Evolutionary conservation across 2,113 vertebrate species (phyloP), one percentile per base, ranked within the genome.

Genomic region (Poecilia latipinna): DNA sequence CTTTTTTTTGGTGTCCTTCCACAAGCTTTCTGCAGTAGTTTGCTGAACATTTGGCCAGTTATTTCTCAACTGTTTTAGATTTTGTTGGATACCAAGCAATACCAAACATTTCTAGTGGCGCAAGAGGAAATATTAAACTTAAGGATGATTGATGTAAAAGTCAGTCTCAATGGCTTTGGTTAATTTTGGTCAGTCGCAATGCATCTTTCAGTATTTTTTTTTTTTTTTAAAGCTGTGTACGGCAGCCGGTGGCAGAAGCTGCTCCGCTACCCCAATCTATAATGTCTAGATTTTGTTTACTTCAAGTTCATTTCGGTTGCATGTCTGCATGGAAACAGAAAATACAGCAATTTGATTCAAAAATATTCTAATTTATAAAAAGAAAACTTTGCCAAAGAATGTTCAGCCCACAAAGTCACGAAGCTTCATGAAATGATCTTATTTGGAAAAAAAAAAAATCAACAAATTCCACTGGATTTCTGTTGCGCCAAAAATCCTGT

Each of bases 401-500:
- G 29, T 29, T 61, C 37, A 63, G 12, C 22, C 48, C 37, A 65
- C 57, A 62, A 65, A 35, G 70, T 65, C 32, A 61, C 48, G 35
- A 44, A 8, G 39, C 64, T 83, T 70, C n/a, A 78, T 8, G 63
- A 15, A 29, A 74, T 63, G n/a, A 65, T 19, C 17, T 66, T 37
- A 69, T 65, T 68, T 66, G 35, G 13, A 72, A 65, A 28, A 28
- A 19, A 67, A 72, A 65, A 28, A 28, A 19, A 67, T 37, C 70
- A 39, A 39, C 62, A 74, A 80, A 77, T 32, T 76, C 33, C 65
- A 15, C 32, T 74, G 44, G 51, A 32, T 75, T 76, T 60, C 4
- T 10, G 12, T 42, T 66, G 31, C 22, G 31, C 66, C 19, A 74
- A 70, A 68, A 65, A 42, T 13, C 11, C 11, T 12, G 39, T 42